Conservation (phyloP, 2,797 vertebrate species). For the Alcedo quadribrachys region DNA sequence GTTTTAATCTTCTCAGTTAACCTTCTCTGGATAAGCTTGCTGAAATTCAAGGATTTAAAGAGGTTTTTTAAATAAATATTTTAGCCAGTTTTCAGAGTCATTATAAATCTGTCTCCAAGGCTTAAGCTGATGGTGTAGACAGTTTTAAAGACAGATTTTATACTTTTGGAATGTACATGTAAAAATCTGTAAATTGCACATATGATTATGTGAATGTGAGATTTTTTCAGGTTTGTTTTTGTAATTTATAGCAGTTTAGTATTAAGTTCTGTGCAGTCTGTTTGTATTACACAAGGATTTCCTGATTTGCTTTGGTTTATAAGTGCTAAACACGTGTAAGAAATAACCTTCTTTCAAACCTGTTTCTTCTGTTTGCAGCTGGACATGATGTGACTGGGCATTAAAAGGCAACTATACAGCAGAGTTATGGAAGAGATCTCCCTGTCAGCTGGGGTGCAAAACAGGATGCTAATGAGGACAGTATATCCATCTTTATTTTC, state of each 20-base stretch:
- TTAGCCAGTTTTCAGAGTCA: not conserved
- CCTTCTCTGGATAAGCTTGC: not conserved
- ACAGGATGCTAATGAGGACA: not conserved
- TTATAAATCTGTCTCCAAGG: conserved; percentile 4
- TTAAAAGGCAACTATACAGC: not conserved
- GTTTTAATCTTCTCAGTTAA: conserved; percentile 48
- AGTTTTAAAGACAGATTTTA: conserved; percentile 1
- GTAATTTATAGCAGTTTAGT: not conserved
- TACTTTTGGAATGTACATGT: not conserved
- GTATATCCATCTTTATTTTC: not conserved
- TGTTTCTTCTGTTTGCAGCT: conserved; percentile 83
- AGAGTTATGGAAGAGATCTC: not conserved
- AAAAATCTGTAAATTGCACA: not conserved
- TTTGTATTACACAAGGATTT: not conserved
- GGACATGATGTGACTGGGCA: conserved; percentile 89
- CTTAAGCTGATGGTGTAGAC: not conserved
- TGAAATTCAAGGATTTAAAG: conserved; percentile 3
- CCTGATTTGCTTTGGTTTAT: not conserved
- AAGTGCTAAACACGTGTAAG: not conserved
- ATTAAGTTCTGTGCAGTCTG: not conserved
- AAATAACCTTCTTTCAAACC: conserved; percentile 1
- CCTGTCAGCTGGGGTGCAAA: not conserved
- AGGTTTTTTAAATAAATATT: not conserved
- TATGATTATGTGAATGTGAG: not conserved
- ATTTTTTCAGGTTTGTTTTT: not conserved